Base-by-base conservation (phyloP, 2,113 vertebrate genomes). In the Thunnus maccoyii region DNA sequence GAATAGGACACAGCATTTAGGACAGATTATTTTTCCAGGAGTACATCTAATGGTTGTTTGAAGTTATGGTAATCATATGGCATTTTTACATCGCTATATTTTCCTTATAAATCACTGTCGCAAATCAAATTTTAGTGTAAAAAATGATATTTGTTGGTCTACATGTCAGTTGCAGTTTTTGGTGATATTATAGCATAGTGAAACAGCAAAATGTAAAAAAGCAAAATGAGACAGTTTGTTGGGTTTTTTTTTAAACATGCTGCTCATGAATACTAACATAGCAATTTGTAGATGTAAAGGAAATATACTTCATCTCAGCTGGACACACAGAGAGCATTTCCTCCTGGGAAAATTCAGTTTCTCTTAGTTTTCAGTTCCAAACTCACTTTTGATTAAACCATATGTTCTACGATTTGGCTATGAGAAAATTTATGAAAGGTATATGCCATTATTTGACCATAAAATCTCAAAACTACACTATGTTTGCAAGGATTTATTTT, bases 321-420 rank as follows among this genome's bases (percentile, higher is more conserved):
- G 32, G 25, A 17, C 30, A 12, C 9, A 30, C 2, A 11, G 36
- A 27, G 36, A 76, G 13, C 30, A 51, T 72, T 36, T 9, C 36
- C 36, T 7, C 36, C 36, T 36, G 5, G 36, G 36, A 36, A 36
- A 5, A 36, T 36, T 36, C 36, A 36, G 36, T 61, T 41, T 36
- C 8, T 30, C 32, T 17, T 20, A 17, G 3, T 18, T 56, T 36
- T 50, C 4, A 0, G 1, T 1, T 6, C 4, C 3, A 63, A 64
- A 18, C 15, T 71, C 9, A 7, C 6, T 52, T 74, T 69, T 76
- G 60, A 76, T 66, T 54, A 76, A 78, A 56, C 41, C 20, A 64
- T 63, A 32, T 70, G 48, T 36, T 63, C 4, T 27, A 64, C 18
- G 7, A 17, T 62, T 11, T 68, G 50, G 47, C 16, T 50, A 1